Base-by-base conservation (phyloP, 2,888 invertebrate species). In the Seladonia tumulorum region DNA sequence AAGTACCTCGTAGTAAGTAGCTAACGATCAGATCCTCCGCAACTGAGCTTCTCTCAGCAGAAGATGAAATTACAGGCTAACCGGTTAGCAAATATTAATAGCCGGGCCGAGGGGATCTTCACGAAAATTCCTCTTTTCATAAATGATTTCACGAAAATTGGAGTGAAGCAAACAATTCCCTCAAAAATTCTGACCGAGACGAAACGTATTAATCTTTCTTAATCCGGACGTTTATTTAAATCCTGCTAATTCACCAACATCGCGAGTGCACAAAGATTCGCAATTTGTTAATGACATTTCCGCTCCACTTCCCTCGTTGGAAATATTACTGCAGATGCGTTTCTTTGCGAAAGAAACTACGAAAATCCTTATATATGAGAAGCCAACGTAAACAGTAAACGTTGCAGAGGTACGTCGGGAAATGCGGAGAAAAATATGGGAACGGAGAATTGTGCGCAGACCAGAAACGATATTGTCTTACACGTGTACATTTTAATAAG, bases 401-500 rank as follows among this genome's bases (percentile, higher is more conserved):
- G 63, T 16, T 7, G 29, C 63, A 16, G 29, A 29, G 63, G 63
- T 29, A 63, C 29, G 29, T 16, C 60, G 29, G 60, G n/a, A 29
- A 29, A 25, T 25, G 60, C 16, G 29, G 60, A 29, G 60, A 63
- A 25, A 63, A 63, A 16, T 63, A 63, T 29, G 29, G 29, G 29
- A 29, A 63, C 5, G 16, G 5, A 7, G 29, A 63, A 63, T 63
- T 63, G 63, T 5, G 29, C 7, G 29, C 63, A 2, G 63, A 29
- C 14, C 63, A 14, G 63, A 63, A 63, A 63, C 16, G 63, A 63
- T 63, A 63, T 63, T 63, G 63, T 63, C 63, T 63, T 25, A 29
- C 29, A 29, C 29, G 63, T 63, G 63, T 29, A 29, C 63, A 16
- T 63, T 63, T 63, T 63, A 29, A 63, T 29, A 29, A 63, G 29